phyloP scores from a whole-genome alignment of 2,888 invertebrate species.

The Epirrhoe tristata region DNA sequence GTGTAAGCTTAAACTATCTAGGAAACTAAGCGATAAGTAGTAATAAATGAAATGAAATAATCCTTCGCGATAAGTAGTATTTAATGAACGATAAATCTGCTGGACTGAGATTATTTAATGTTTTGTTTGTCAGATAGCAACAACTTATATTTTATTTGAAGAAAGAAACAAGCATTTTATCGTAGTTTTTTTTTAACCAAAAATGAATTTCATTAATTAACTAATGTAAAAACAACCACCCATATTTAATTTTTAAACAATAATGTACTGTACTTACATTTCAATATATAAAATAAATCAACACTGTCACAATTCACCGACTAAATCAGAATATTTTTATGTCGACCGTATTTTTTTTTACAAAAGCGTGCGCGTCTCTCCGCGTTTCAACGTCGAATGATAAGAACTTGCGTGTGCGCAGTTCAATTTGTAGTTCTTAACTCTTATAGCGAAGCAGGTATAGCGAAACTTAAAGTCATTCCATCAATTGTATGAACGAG shows the following conservation, averaged over 20 bases:
- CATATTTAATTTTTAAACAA: conserved; percentile 1
- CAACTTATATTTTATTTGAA: not conserved
- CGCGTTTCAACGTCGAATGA: conserved; percentile 64
- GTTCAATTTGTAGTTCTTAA: conserved; percentile 47
- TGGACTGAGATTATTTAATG: conserved; percentile 2
- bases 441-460: conserved; percentile 19
- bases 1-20: not conserved
- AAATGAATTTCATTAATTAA: not conserved
- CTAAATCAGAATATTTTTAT: conserved; percentile 9
- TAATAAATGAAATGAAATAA: not conserved
- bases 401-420: conserved; percentile 54
- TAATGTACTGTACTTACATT: conserved; percentile 38
- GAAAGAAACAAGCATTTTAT: not conserved
- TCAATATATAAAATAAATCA: conserved; percentile 21
- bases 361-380: conserved; percentile 57
- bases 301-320: conserved; percentile 32
- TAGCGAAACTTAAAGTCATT: conserved; percentile 16
- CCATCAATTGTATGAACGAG: conserved; percentile 10
- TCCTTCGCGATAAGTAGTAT: conserved; percentile 11
- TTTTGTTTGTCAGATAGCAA: conserved; percentile 8
- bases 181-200: not conserved
- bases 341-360: conserved; percentile 39
- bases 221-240: not conserved
- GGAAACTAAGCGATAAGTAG: not conserved
- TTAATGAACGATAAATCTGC: conserved; percentile 16